Evolutionary conservation across 2,888 invertebrate genomes (phyloP), one percentile per base, ranked within the genome.

Genomic region (Neria commutata): DNA sequence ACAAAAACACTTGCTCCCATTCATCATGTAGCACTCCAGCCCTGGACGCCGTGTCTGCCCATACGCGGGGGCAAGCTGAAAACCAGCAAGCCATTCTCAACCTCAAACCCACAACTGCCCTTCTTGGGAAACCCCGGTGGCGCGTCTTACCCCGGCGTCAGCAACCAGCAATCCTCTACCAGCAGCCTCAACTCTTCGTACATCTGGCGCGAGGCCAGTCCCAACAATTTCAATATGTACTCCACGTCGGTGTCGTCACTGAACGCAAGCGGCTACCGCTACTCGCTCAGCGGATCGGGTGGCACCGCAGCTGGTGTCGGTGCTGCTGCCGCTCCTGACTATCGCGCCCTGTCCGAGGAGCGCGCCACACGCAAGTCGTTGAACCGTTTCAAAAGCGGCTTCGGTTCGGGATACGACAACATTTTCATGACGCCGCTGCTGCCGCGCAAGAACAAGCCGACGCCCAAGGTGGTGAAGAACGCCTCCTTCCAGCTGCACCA

Each of bases 51-150:
- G 59, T 82, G 82, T 66, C 71, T 82, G 71, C 82, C 82, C 62
- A 82, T 82, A 69, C 81, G 82, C 54, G 81, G 80, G 56, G 82
- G 82, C 63, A 82, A 82, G 73, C 70, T 82, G 63, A 81, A 82
- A 79, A 80, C 82, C 60, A 80, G 78, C 70, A 81, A 81, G 76
- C 73, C 80, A 72, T 81, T 81, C 73, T 82, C 82, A 62, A 81
- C 82, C 67, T 82, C 82, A 67, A 82, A 82, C 76, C 82, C 82
- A 67, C 82, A 82, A 72, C 69, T 82, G 71, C 81, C 81, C 60
- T 80, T 81, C 64, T 63, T 80, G 62, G 79, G 80, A 64, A 75
- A 73, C 60, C 58, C 63, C 4, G 67, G 68, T 5, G 69, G 68
- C 57, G 65, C 56, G 59, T 46, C 61, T 62, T 48, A 66, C 62